phyloP scores from a whole-genome alignment of 64 coral and sea anemone genomes.

The Actinia tenebrosa region DNA sequence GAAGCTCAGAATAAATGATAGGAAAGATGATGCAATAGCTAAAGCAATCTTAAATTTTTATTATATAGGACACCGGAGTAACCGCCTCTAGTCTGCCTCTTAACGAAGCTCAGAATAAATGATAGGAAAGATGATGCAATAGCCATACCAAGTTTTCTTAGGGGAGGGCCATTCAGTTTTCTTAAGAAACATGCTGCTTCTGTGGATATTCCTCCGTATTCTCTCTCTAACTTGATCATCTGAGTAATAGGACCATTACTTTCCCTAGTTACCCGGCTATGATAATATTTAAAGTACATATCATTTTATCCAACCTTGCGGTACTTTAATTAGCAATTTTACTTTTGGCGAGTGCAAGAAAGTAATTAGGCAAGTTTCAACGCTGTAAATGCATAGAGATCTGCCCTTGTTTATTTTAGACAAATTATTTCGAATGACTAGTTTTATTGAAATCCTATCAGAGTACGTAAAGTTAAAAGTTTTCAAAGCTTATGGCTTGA shows the following conservation, averaged over 20 bases:
- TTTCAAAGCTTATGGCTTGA: conserved; percentile 2
- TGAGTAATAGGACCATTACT: no score
- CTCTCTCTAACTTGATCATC: no score
- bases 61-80: not conserved
- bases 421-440: not conserved
- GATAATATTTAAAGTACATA: no score
- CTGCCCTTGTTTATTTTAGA: not conserved
- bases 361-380: no score
- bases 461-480: not conserved
- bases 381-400: not conserved
- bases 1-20: not conserved
- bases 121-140: not conserved
- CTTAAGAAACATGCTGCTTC: no score
- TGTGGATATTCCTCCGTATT: no score
- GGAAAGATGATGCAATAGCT: not conserved
- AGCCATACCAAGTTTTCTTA: not conserved
- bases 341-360: no score
- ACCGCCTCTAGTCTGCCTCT: not conserved
- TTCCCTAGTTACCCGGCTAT: no score
- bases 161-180: not conserved
- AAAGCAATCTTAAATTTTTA: no score
- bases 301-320: no score
- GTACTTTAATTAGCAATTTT: no score
- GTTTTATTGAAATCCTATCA: conserved; percentile 1
- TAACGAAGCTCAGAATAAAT: not conserved